These are phyloP conservation scores for Scaptomyza caliginosa DNA, from an alignment of 2,888 invertebrate species.

Conservation along the genomic window DNA sequence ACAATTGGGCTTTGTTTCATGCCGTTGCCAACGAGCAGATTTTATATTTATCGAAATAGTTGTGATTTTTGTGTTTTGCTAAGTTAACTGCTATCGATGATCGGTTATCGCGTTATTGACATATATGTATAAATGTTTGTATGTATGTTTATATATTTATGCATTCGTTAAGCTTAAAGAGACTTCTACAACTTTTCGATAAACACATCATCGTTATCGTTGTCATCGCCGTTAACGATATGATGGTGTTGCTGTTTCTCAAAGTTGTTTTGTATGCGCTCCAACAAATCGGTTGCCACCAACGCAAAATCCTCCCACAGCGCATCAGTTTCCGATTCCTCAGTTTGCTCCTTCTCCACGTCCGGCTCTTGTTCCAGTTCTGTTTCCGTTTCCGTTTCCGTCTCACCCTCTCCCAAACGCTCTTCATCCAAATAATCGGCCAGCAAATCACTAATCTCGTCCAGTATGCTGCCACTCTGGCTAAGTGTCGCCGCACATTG, in stretches of 20 bases:
- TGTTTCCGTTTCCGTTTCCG: constrained; percentile 11
- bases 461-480: constrained; percentile 84
- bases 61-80: not conserved
- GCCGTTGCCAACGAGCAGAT: too few species aligned
- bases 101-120: not conserved
- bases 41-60: not conserved
- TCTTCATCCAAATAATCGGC: constrained; percentile 87
- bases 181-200: constrained; percentile 74
- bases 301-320: constrained; percentile 91
- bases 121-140: not conserved
- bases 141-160: constrained; percentile 10
- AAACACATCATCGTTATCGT: constrained; percentile 74
- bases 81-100: not conserved
- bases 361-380: not conserved
- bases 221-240: constrained; percentile 55
- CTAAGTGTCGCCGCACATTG: constrained; percentile 54
- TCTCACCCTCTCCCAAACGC: constrained; percentile 79
- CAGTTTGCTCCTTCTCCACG: not conserved
- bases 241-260: constrained; percentile 57
- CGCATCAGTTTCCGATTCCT: constrained; percentile 42
- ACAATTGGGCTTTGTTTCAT: too few species aligned
- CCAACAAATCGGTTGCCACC: constrained; percentile 90
- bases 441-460: constrained; percentile 85
- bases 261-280: constrained; percentile 84
- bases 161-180: constrained; percentile 10